Percentiles rank a stretch among this genome's conserved stretches.
These are phyloP conservation scores for Drosophila setosimentum DNA, from an alignment of 2,888 invertebrate genomes.

Conservation along the genomic window DNA sequence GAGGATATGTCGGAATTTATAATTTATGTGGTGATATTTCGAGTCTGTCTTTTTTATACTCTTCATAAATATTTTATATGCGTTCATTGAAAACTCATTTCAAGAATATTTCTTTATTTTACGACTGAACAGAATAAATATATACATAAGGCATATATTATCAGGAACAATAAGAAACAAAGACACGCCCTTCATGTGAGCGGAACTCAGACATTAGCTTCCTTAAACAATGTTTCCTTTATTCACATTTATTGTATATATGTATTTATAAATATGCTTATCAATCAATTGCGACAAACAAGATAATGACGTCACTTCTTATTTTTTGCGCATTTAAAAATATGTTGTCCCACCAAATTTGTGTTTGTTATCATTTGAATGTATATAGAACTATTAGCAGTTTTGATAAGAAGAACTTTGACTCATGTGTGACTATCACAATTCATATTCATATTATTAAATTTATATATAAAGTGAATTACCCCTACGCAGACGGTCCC, in stretches of 20 bases:
- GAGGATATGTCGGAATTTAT: background rate
- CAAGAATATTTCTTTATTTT: conserved; percentile 20
- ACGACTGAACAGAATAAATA: conserved; percentile 8
- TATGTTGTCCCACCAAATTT: background rate
- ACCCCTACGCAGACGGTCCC: conserved; percentile 52
- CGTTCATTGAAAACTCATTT: conserved; percentile 19
- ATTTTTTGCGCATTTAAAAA: conserved; percentile 39
- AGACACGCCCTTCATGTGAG: conserved; percentile 46
- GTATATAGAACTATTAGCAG: background rate
- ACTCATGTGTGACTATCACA: conserved; percentile 3
- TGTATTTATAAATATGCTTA: conserved; percentile 17
- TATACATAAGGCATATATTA: conserved; percentile 16
- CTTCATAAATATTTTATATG: background rate
- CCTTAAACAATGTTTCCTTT: conserved; percentile 50
- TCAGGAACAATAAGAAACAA: conserved; percentile 36
- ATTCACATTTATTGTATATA: conserved; percentile 10
- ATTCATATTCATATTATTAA: background rate
- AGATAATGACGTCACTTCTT: conserved; percentile 36
- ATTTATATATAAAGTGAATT: conserved; percentile 4
- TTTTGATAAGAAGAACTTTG: conserved; percentile 25
- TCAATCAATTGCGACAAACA: conserved; percentile 32
- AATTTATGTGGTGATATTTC: background rate
- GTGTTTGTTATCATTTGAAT: background rate
- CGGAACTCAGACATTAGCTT: conserved; percentile 48
- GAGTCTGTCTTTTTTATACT: background rate